Percentiles rank a stretch among this genome's conserved stretches.
Evolutionary conservation across 2,888 invertebrate genomes (phyloP).

Genomic region (Elegia similella): DNA sequence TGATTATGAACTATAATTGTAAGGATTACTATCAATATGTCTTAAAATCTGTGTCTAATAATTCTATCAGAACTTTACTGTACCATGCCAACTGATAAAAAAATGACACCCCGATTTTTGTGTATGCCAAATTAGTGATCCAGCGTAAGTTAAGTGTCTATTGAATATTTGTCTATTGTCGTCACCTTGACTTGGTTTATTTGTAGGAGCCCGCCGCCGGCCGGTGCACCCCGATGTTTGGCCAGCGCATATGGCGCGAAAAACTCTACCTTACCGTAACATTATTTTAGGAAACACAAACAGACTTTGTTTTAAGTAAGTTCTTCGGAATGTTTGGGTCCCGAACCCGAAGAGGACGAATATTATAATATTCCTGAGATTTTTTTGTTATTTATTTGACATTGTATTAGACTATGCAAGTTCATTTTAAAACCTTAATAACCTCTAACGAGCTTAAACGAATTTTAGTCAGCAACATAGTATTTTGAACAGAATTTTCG

Average conservation of each 20-base stretch:
- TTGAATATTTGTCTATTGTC: not conserved
- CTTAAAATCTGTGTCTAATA: too few species aligned
- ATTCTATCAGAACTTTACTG: too few species aligned
- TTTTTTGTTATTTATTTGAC: not conserved
- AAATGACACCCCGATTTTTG: too few species aligned
- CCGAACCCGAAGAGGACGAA: not conserved
- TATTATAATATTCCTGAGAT: not conserved
- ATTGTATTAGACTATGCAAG: too few species aligned
- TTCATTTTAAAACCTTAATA: too few species aligned
- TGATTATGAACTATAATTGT: too few species aligned
- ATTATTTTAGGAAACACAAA: slow-evolving; percentile 16
- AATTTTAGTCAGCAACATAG: too few species aligned
- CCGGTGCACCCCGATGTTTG: slow-evolving; percentile 31
- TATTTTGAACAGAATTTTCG: too few species aligned
- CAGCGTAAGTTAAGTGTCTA: not conserved
- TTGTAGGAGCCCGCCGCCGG: slow-evolving; percentile 33
- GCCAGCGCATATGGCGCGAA: slow-evolving; percentile 45
- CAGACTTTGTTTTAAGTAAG: slow-evolving; percentile 15
- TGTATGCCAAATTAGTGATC: too few species aligned
- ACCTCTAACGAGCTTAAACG: too few species aligned
- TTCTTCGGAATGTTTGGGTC: slow-evolving; percentile 4
- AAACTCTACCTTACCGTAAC: slow-evolving; percentile 29
- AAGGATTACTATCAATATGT: too few species aligned
- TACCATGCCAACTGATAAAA: too few species aligned
- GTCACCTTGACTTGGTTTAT: slow-evolving; percentile 49